A percentile compares a stretch with the other conserved stretches of the same genome.
Evolutionary conservation across 2,797 vertebrate genomes (phyloP).

Genomic region (Taenioides sp.): DNA sequence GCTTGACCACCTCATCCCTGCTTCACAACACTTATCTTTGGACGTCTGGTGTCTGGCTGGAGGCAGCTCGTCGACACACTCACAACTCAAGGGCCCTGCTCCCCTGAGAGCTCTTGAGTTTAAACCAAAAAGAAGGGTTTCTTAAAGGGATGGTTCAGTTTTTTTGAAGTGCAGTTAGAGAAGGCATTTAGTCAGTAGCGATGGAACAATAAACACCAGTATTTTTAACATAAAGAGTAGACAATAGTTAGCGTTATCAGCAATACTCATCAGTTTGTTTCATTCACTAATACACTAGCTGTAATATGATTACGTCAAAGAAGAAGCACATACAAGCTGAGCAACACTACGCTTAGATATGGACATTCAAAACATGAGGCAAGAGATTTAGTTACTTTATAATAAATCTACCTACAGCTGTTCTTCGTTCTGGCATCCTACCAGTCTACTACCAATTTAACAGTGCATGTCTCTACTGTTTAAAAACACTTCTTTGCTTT

Average conservation of each 20-base stretch:
- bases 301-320: neutral
- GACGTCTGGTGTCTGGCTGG: slow-evolving; percentile 13
- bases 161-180: neutral
- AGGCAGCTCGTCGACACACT: slow-evolving; percentile 28
- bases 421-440: neutral
- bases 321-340: neutral
- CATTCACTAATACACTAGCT: no score
- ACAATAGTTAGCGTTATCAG: no score
- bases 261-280: no score
- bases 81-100: slow-evolving; percentile 30
- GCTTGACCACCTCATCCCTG: slow-evolving; percentile 2
- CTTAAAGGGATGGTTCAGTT: slow-evolving; percentile 4
- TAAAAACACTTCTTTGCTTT: neutral
- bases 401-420: neutral
- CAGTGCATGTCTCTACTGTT: neutral
- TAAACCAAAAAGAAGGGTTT: slow-evolving; percentile 26
- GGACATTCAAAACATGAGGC: neutral
- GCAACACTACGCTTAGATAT: neutral
- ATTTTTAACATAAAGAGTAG: no score
- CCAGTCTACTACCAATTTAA: no score
- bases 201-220: no score
- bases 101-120: slow-evolving; percentile 39
- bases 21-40: slow-evolving; percentile 7
- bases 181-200: neutral
- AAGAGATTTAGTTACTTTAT: neutral